Base-by-base conservation (phyloP, 2,113 vertebrate species). In the Aegithalos caudatus region DNA sequence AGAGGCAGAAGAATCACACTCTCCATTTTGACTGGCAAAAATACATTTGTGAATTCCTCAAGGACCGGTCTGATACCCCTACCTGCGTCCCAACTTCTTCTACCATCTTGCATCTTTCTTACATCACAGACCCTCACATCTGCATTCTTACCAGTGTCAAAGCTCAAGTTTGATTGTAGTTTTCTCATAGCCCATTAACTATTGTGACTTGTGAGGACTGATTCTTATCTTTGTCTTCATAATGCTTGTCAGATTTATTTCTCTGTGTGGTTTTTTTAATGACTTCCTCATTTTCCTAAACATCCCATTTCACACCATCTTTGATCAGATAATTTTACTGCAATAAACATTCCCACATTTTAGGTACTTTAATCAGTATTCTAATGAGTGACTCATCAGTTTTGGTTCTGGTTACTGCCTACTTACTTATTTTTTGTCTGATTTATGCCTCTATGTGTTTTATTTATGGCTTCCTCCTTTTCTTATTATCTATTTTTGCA, bases 21-120 rank as follows among this genome's bases (percentile, higher is more conserved):
- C 10, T 19, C 6, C 13, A 38, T 7, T 11, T 3, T 74, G 18
- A 40, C 24, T 61, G 51, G 9, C 29, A 38, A 35, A 27, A 5
- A 0, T 8, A 23, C 2, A 6, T 61, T 54, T 6, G 0, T 4
- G 1, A 28, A 61, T 61, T 6, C 10, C 15, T 24, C 2, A 9
- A 44, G 22, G 28, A 57, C 7, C 1, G 2, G 5, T 64, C 77
- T 0, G 1, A 15, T 18, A 48, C 5, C 10, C 19, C 5, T 54
- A 9, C 7, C 17, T 3, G 1, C 11, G 40, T 62, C 22, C 14
- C 11, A 9, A 2, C 6, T 33, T 9, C 16, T 23, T 13, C 19
- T 44, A 5, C 8, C 3, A 0, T 1, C 10, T 14, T 19, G 13
- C 4, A 22, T n/a, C 35, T 54, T 45, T 33, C 24, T 64, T 45